Evolutionary conservation across 2,113 vertebrate species (phyloP), one percentile per base, ranked within the genome.

Genomic region (Trochalopteron elliotii): DNA sequence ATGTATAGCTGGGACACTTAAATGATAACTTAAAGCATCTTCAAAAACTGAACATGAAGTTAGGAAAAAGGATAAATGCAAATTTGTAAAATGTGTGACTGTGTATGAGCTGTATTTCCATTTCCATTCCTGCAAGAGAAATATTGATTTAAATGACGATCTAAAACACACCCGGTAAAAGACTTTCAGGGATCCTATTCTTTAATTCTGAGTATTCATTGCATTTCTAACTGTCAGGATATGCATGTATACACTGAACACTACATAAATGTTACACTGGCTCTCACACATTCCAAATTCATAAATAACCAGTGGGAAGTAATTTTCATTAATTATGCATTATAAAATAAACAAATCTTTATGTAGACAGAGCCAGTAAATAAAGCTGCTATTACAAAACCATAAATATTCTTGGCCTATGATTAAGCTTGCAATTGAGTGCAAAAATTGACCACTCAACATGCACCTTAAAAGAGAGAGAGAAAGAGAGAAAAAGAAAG

Each of bases 241-340:
- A 82, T 42, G 61, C 31, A 81, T 74, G 92, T 70, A 92, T 96
- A 95, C 83, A 93, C 96, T 94, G 92, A 98, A 98, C 96, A 98
- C 68, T 96, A 95, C 97, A 98, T 95, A 97, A 98, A 98, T 93
- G 92, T 98, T 98, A 97, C 96, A 97, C 96, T 98, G 97, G 90
- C 98, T 98, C 97, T 98, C 96, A 95, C 96, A 91, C 91, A 84
- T 98, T 98, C 98, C 97, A 99, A 98, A 98, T 98, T 98, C 99
- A 98, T 97, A 96, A 98, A 97, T 98, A 99, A 98, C 97, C 98
- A 98, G 97, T 97, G 67, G 93, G 79, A 96, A 97, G 85, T 97
- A 94, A 65, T 89, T 91, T 94, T 85, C 49, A 87, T 97, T 98
- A 98, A 98, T 98, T 98, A 97, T 96, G 91, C 97, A 95, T 95